phyloP scores from a whole-genome alignment of 1,140 invertebrate genomes.

The Drosophila grimshawi region DNA sequence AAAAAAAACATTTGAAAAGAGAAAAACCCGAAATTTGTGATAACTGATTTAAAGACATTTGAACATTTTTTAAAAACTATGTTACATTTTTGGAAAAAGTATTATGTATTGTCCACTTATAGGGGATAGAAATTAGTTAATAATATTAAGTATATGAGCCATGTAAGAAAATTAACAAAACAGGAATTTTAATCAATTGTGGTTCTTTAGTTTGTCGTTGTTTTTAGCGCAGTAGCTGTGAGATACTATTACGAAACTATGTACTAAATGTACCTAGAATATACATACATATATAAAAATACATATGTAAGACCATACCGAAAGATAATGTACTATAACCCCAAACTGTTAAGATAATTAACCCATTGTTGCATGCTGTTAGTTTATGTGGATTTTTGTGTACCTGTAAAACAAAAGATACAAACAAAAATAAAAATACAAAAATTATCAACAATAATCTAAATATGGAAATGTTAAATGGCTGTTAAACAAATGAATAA shows the following conservation, averaged over 20 bases:
- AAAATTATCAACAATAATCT: slow-evolving; percentile 65
- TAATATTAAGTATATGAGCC: slow-evolving; percentile 6
- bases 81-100: slow-evolving; percentile 27
- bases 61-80: slow-evolving; percentile 31
- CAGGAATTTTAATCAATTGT: slow-evolving; percentile 71
- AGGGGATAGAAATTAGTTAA: slow-evolving; percentile 16
- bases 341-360: slow-evolving; percentile 45
- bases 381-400: slow-evolving; percentile 55
- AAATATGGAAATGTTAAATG: slow-evolving; percentile 66
- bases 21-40: slow-evolving; percentile 47
- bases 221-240: slow-evolving; percentile 79
- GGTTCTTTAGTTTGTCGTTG: slow-evolving; percentile 62
- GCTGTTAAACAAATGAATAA: slow-evolving; percentile 59
- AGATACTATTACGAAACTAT: slow-evolving; percentile 58
- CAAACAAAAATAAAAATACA: not conserved
- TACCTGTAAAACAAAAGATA: slow-evolving; percentile 57
- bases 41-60: slow-evolving; percentile 50
- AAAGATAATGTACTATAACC: slow-evolving; percentile 39
- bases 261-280: slow-evolving; percentile 49
- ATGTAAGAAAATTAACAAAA: slow-evolving; percentile 54
- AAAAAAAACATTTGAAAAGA: not conserved
- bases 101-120: slow-evolving; percentile 28
- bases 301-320: slow-evolving; percentile 8
- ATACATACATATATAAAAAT: slow-evolving; percentile 25
- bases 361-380: slow-evolving; percentile 57